These are phyloP conservation scores for Spisula subtruncata DNA, from an alignment of 2,888 invertebrate genomes.

Conservation along the genomic window DNA sequence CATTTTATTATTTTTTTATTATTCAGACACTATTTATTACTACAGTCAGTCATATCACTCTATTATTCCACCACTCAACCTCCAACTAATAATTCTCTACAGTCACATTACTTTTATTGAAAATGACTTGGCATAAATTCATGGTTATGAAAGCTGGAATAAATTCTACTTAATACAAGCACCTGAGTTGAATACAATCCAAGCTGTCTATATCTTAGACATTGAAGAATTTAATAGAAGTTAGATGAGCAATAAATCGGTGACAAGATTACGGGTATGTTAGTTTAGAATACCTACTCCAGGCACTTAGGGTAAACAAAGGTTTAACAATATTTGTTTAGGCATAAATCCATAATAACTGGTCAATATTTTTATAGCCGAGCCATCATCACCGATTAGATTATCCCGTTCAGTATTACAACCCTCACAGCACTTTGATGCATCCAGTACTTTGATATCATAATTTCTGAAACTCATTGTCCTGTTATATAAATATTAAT, in stretches of 20 bases:
- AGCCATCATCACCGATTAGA: not conserved
- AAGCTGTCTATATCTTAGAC: not conserved
- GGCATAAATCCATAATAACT: conserved; percentile 2
- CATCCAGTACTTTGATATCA: not conserved
- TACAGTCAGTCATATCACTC: too few relatives aligned
- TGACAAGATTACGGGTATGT: conserved; percentile 2
- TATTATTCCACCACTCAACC: too few relatives aligned
- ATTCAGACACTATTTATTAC: too few relatives aligned
- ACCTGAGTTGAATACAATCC: not conserved
- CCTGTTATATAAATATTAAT: not conserved
- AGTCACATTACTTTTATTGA: too few relatives aligned
- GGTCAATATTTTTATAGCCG: conserved; percentile 19
- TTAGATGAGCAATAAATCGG: conserved; percentile 5
- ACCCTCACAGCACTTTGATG: not conserved
- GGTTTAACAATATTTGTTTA: conserved; percentile 16
- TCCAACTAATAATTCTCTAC: too few relatives aligned
- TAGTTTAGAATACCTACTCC: conserved; percentile 10
- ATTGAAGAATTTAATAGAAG: not conserved
- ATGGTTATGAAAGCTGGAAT: too few relatives aligned
- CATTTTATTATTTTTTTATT: too few relatives aligned
- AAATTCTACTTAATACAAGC: not conserved
- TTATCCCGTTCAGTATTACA: not conserved
- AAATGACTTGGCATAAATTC: too few relatives aligned
- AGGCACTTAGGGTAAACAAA: not conserved
- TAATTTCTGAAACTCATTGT: conserved; percentile 12